phyloP scores from a whole-genome alignment of 2,888 invertebrate genomes.

The Oxystoma pomonae region DNA sequence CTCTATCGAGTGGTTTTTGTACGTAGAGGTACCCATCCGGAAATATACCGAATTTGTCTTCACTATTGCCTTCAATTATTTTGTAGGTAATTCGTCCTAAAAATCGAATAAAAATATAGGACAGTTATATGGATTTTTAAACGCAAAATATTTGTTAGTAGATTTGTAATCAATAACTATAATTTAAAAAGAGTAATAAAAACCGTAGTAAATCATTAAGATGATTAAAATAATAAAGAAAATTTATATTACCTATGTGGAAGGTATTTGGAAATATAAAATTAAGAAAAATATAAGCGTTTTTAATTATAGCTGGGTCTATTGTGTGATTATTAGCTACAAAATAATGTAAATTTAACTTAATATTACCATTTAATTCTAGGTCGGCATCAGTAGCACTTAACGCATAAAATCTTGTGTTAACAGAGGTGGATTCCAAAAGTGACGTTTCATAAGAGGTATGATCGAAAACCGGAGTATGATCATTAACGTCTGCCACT shows the following conservation, averaged over 20 bases:
- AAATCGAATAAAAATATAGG: not conserved
- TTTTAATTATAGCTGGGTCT: no score
- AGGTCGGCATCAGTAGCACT: constrained; percentile 87
- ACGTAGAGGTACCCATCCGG: constrained; percentile 93
- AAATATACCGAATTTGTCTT: constrained; percentile 87
- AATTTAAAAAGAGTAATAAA: no score
- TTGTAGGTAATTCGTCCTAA: constrained; percentile 63
- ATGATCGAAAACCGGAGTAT: constrained; percentile 90
- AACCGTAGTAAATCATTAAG: no score
- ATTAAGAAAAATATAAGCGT: no score
- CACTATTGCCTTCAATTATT: constrained; percentile 82
- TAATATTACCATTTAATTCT: constrained; percentile 62
- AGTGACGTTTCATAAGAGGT: constrained; percentile 91
- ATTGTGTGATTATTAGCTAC: no score
- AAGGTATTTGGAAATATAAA: no score
- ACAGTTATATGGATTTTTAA: not conserved
- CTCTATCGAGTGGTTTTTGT: constrained; percentile 80
- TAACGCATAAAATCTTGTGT: constrained; percentile 85
- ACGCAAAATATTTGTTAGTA: no score
- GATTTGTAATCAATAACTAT: no score
- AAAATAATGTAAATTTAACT: no score
- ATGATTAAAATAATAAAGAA: no score
- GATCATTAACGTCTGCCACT: constrained; percentile 89
- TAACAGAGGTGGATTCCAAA: constrained; percentile 85
- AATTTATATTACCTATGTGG: no score